phyloP scores from a whole-genome alignment of 2,888 invertebrate genomes.

The Hyalella azteca region DNA sequence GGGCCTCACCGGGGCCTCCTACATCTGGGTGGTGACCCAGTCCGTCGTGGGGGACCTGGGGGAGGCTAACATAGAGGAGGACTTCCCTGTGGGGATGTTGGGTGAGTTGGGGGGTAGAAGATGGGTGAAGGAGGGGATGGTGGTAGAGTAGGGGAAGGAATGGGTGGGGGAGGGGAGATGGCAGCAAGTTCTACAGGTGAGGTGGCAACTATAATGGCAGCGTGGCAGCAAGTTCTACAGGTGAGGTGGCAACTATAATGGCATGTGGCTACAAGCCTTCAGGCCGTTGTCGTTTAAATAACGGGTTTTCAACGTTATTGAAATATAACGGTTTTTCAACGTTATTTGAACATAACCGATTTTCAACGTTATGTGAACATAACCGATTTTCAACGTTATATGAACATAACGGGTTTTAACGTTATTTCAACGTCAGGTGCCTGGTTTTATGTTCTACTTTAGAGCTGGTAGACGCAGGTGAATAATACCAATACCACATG shows the following conservation, averaged over 20 bases:
- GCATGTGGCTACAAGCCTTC: too few relatives aligned
- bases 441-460: too few relatives aligned
- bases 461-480: too few relatives aligned
- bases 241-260: slow-evolving; percentile 38
- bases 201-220: slow-evolving; percentile 13
- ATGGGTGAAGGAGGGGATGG: neutral
- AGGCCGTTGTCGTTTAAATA: too few relatives aligned
- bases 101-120: slow-evolving; percentile 67
- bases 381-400: too few relatives aligned
- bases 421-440: too few relatives aligned
- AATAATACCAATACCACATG: too few relatives aligned
- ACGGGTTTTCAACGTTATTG: too few relatives aligned
- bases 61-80: slow-evolving; percentile 68
- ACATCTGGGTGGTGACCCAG: slow-evolving; percentile 96
- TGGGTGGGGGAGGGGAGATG: neutral
- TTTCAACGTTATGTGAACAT: too few relatives aligned
- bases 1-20: slow-evolving; percentile 86
- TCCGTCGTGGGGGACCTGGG: slow-evolving; percentile 73
- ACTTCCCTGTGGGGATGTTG: slow-evolving; percentile 90
- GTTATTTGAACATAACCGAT: too few relatives aligned
- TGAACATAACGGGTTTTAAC: too few relatives aligned
- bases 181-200: neutral
- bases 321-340: too few relatives aligned
- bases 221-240: slow-evolving; percentile 50
- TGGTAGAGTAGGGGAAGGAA: neutral